Evolutionary conservation across 2,888 invertebrate genomes (phyloP).

Genomic region (Melieria omissa): DNA sequence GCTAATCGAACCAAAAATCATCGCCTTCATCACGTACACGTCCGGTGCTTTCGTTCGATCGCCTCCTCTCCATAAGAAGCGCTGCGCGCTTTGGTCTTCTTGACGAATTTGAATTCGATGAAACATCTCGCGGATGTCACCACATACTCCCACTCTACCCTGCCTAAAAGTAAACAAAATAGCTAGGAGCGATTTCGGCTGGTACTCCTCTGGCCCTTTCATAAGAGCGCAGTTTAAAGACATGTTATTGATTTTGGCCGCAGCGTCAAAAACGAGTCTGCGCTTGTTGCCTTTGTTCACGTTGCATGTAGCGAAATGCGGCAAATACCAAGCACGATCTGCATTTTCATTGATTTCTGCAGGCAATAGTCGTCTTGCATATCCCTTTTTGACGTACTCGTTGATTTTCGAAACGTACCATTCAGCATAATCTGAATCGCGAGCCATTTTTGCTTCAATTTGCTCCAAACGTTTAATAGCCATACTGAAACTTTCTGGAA

Average conservation of each 20-base stretch:
- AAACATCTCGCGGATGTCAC: constrained; percentile 17
- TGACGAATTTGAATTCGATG: constrained; percentile 1
- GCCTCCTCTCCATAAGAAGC: constrained; percentile 40
- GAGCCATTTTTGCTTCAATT: constrained; percentile 35
- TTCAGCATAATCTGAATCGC: constrained; percentile 31
- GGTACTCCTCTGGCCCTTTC: background rate
- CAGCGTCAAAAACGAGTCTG: constrained; percentile 19
- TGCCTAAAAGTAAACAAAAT: background rate
- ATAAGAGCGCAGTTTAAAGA: constrained; percentile 5
- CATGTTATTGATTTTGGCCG: constrained; percentile 1
- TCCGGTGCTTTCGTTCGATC: constrained; percentile 25
- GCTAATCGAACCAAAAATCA: constrained; percentile 43
- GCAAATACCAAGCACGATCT: constrained; percentile 27
- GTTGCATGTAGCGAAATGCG: constrained; percentile 48
- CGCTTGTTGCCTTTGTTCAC: constrained; percentile 27
- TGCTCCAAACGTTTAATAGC: constrained; percentile 32
- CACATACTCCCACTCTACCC: constrained; percentile 3
- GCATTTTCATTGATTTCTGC: constrained; percentile 29
- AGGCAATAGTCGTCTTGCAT: constrained; percentile 38
- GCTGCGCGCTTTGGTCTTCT: constrained; percentile 31
- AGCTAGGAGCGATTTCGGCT: background rate
- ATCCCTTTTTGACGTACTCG: constrained; percentile 43
- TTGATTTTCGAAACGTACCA: constrained; percentile 39
- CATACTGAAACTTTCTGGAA: constrained; percentile 17
- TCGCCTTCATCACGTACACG: constrained; percentile 35